These are phyloP conservation scores for Pangasianodon gigas DNA, from an alignment of 2,113 vertebrate species.

Conservation along the genomic window DNA sequence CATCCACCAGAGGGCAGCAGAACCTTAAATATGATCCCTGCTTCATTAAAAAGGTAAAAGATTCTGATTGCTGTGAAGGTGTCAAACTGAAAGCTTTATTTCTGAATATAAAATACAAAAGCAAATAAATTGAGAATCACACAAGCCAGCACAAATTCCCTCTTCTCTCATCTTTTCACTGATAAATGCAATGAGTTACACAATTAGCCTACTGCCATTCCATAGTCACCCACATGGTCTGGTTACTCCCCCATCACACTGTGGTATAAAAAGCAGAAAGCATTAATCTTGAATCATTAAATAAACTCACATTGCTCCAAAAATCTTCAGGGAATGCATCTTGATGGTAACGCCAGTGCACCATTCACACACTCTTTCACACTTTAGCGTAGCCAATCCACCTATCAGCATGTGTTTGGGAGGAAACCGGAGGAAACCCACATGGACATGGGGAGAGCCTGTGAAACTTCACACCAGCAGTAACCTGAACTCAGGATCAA, in stretches of 20 bases:
- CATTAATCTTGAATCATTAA: neutral
- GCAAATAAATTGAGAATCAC: neutral
- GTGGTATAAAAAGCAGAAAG: neutral
- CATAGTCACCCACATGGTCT: neutral
- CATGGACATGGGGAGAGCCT: neutral
- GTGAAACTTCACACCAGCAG: neutral
- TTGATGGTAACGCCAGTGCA: neutral
- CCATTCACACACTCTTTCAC: neutral
- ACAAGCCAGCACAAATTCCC: neutral
- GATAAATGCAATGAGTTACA: neutral
- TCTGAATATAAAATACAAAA: neutral
- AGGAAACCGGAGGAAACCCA: neutral
- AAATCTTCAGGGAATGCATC: neutral
- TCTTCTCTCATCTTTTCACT: neutral
- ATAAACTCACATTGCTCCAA: neutral
- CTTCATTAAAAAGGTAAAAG: too few species aligned
- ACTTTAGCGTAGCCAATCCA: neutral
- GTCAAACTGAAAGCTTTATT: neutral
- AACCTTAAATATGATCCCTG: neutral
- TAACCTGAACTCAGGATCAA: too few species aligned
- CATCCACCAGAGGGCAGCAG: constrained; percentile 55
- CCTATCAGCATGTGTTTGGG: neutral
- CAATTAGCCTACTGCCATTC: neutral
- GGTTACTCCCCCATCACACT: neutral
- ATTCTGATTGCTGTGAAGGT: neutral